A percentile compares a stretch with the other conserved stretches of the same genome.
Evolutionary conservation across 2,888 invertebrate species (phyloP).

Genomic region (Philaethria dido): DNA sequence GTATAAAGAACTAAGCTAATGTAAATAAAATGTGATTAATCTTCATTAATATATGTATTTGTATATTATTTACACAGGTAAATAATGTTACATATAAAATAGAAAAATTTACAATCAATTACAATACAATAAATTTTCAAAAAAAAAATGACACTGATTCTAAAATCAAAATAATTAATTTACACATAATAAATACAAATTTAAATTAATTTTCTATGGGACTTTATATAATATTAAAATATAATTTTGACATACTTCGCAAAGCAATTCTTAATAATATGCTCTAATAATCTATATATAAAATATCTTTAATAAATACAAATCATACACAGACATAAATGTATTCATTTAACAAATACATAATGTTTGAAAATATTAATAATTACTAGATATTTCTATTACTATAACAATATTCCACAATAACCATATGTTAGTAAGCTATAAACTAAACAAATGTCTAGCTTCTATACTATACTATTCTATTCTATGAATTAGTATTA

Average conservation of each 20-base stretch:
- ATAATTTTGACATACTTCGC: background rate
- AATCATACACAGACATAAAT: background rate
- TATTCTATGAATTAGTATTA: background rate
- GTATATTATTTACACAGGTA: background rate
- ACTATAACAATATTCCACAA: background rate
- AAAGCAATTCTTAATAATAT: background rate
- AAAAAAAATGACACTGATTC: background rate
- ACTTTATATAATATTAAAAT: background rate
- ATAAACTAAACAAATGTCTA: background rate
- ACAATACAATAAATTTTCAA: background rate
- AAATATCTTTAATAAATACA: too few relatives aligned
- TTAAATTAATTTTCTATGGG: background rate
- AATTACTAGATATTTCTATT: background rate
- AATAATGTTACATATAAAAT: background rate
- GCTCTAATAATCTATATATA: too few relatives aligned
- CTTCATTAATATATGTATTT: constrained; percentile 14
- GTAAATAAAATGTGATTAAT: constrained; percentile 11
- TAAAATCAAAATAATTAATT: background rate
- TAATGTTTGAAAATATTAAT: background rate
- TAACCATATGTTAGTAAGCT: background rate
- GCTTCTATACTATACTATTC: background rate
- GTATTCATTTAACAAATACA: background rate
- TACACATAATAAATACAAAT: background rate
- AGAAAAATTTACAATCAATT: too few relatives aligned
- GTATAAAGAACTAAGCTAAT: background rate